These are phyloP conservation scores for Lamellibrachia columna DNA, from an alignment of 2,888 invertebrate species.

Conservation along the genomic window DNA sequence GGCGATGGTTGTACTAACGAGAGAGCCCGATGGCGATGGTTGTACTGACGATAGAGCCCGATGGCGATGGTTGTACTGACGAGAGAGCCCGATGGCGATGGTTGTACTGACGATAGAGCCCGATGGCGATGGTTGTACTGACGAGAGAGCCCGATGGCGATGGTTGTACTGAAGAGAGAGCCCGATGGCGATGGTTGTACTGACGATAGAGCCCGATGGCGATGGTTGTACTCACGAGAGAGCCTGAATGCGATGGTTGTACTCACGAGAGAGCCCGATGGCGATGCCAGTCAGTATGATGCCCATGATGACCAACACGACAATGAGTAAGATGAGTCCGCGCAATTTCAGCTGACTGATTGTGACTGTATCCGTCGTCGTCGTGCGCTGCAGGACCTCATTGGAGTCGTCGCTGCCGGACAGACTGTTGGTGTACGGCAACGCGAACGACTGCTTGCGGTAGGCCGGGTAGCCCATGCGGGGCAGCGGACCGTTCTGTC, in stretches of 20 bases:
- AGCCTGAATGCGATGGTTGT: neutral
- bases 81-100: too few species aligned
- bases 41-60: too few species aligned
- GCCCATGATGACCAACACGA: conserved; percentile 6
- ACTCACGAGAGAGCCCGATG: neutral
- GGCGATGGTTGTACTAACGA: too few species aligned
- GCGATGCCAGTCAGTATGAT: conserved; percentile 12
- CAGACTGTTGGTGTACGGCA: neutral
- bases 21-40: too few species aligned
- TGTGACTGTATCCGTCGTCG: neutral
- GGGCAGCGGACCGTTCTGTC: neutral
- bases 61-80: too few species aligned
- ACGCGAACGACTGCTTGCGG: neutral
- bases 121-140: too few species aligned
- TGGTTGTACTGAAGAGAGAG: too few species aligned
- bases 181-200: too few species aligned
- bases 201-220: too few species aligned
- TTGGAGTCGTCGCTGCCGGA: neutral
- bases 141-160: too few species aligned
- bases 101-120: too few species aligned
- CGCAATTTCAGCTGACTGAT: neutral
- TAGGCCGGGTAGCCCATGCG: neutral
- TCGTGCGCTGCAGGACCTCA: neutral
- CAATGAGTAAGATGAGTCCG: neutral
- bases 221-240: too few species aligned